Percentiles rank a stretch among this genome's conserved stretches.
These are phyloP conservation scores for Acrossocheilus wenchowensis DNA, from an alignment of 2,797 vertebrate species.

Conservation along the genomic window DNA sequence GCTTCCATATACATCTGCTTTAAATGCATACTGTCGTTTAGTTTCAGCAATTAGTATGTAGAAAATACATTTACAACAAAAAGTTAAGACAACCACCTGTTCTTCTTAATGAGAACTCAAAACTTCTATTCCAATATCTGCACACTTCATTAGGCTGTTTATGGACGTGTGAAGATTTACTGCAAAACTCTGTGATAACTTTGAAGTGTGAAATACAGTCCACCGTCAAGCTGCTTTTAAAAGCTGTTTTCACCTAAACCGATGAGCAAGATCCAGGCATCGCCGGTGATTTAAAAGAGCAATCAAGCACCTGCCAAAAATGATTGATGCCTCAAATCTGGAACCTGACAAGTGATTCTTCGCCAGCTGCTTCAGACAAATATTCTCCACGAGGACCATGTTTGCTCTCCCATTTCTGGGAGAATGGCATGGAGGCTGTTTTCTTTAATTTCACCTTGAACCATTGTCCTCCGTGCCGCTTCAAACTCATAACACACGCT, in stretches of 20 bases:
- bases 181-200: constrained; percentile 65
- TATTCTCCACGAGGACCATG: constrained; percentile 61
- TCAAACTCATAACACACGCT: constrained; percentile 67
- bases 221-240: constrained; percentile 60
- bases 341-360: constrained; percentile 73
- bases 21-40: not conserved
- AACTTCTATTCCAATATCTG: constrained; percentile 16
- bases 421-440: constrained; percentile 62
- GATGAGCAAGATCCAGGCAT: constrained; percentile 74
- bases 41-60: not conserved
- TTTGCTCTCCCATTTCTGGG: constrained; percentile 56
- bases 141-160: constrained; percentile 65
- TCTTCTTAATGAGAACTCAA: constrained; percentile 26
- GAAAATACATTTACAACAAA: not conserved
- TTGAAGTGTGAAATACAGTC: constrained; percentile 67
- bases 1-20: not conserved
- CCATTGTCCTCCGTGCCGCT: constrained; percentile 48
- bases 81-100: constrained; percentile 17
- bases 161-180: constrained; percentile 68
- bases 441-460: constrained; percentile 74
- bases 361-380: constrained; percentile 71
- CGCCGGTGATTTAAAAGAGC: constrained; percentile 77
- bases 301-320: constrained; percentile 76
- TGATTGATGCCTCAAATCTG: constrained; percentile 76
- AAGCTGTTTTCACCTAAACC: constrained; percentile 66